Evolutionary conservation across 2,113 vertebrate genomes (phyloP).

Genomic region (Brachyhypopomus occidentalis): DNA sequence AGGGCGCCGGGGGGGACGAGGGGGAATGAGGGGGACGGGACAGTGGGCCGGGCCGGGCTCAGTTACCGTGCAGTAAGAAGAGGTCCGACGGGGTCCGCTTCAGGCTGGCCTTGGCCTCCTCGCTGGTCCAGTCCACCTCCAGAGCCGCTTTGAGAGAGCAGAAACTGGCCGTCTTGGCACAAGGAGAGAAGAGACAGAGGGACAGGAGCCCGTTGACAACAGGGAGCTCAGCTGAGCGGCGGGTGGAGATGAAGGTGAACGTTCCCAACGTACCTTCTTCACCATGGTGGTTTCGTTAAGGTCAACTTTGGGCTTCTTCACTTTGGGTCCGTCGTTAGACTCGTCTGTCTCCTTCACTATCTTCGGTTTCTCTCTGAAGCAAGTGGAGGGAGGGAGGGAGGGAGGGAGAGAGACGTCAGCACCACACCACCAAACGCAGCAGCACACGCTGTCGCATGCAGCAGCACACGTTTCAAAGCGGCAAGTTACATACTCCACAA

Average conservation of each 20-base stretch:
- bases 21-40: too few relatives aligned
- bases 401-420: not conserved
- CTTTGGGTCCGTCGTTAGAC: constrained; percentile 80
- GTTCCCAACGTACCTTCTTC: constrained; percentile 80
- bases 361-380: constrained; percentile 87
- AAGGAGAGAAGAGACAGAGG: constrained; percentile 10
- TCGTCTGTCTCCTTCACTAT: constrained; percentile 73
- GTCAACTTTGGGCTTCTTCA: constrained; percentile 86
- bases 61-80: constrained; percentile 87
- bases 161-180: constrained; percentile 77
- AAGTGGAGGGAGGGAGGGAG: too few relatives aligned
- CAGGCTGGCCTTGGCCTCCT: constrained; percentile 78
- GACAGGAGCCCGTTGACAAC: not conserved
- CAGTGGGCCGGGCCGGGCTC: too few relatives aligned
- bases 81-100: constrained; percentile 84
- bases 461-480: not conserved
- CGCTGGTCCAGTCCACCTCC: constrained; percentile 83
- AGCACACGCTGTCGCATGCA: not conserved
- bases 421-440: not conserved
- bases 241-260: constrained; percentile 22
- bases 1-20: too few relatives aligned
- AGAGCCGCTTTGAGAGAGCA: constrained; percentile 85
- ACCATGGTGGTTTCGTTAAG: constrained; percentile 86
- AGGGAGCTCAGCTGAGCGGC: constrained; percentile 23
- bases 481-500: constrained; percentile 83